Evolutionary conservation across 92 coral and sea anemone species (phyloP), one percentile per base, ranked within the genome.

Genomic region (Parazoanthus darwini): DNA sequence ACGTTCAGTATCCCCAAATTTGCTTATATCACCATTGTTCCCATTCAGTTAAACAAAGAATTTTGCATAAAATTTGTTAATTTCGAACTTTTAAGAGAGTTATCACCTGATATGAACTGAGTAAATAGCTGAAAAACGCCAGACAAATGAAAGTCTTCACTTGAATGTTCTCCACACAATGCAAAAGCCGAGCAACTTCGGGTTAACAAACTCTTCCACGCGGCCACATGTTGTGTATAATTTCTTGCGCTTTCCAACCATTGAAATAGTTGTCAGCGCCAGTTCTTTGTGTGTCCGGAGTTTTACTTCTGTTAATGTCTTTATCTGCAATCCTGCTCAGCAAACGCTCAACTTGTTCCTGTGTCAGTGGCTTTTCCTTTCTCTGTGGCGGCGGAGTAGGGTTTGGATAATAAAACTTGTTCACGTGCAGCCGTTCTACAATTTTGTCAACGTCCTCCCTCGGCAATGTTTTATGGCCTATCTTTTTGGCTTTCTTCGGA

Each of bases 271-370:
- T 92, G 50, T 94, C 92, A 5, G 95, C 93, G 0, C 98, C 96
- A 13, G 90, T 91, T 44, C 98, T 78, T 58, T 88, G 96, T 33
- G 93, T 90, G 51, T 96, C 98, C 3, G 98, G 98, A 6, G 98
- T 96, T 73, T 91, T 95, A 68, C 76, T 66, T 77, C 82, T 75
- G 80, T 96, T 96, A 7, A 85, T 86, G 18, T 91, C 92, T n/a
- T 88, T 89, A 79, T 96, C 92, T 36, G 98, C 98, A 23, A 96
- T 89, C 83, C 98, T 91, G 23, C 89, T 94, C 56, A 96, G 83
- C 88, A 96, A 78, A 33, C 80, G 84, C 3, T 87, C 88, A 0
- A 92, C 73, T 54, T 93, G 79, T 68, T 87, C 94, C n/a, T 78
- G 77, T 16, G 93, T 88, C 0, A 95, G 89, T 39, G 77, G 82